Percentiles rank a stretch among this genome's conserved stretches.
These are phyloP conservation scores for Rhea americana DNA, from an alignment of 2,113 vertebrate species.

Conservation along the genomic window DNA sequence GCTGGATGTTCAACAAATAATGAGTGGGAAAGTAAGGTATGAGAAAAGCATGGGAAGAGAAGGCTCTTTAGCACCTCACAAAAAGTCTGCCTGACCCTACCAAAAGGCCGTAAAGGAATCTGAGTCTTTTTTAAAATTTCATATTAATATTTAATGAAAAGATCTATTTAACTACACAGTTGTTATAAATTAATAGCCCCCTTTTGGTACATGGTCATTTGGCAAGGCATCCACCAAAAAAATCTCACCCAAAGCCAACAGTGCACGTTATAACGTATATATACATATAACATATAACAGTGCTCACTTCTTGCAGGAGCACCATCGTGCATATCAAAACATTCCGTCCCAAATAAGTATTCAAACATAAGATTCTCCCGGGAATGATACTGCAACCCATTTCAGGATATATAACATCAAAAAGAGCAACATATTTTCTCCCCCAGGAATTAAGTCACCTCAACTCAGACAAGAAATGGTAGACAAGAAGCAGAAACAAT, in stretches of 20 bases:
- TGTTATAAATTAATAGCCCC: background rate
- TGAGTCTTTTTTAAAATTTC: background rate
- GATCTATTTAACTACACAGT: background rate
- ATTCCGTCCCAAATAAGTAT: background rate
- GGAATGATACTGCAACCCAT: background rate
- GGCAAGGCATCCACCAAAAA: background rate
- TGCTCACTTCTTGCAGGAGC: background rate
- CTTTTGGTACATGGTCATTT: background rate
- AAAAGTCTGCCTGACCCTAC: background rate
- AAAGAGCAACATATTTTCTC: background rate
- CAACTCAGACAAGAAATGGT: background rate
- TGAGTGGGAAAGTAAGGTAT: background rate
- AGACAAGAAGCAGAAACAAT: background rate
- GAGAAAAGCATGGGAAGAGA: background rate
- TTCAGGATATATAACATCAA: background rate
- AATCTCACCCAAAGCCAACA: background rate
- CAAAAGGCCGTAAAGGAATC: background rate
- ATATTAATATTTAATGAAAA: background rate
- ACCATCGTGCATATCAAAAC: background rate
- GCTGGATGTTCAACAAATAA: background rate
- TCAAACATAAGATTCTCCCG: background rate
- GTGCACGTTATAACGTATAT: background rate
- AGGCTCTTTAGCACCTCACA: background rate
- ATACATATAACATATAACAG: too few relatives aligned
- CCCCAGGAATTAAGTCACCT: background rate